Evolutionary conservation across 1,140 invertebrate genomes (phyloP).

Genomic region (Plutomurus gul): DNA sequence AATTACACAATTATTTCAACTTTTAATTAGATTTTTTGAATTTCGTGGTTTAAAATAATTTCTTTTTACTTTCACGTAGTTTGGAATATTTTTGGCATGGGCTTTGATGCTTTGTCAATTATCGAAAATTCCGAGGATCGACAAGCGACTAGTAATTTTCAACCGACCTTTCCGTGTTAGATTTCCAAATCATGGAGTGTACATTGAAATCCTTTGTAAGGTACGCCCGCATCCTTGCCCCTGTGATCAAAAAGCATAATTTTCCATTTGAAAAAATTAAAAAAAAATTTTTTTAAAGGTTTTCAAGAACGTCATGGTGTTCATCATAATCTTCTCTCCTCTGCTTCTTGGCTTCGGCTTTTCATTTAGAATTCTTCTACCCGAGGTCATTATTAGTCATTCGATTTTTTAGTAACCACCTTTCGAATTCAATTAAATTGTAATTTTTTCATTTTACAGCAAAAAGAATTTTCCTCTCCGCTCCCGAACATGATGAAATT

Average conservation of each 20-base stretch:
- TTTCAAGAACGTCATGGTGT: conserved; percentile 32
- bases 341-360: not conserved
- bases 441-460: not conserved
- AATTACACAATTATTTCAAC: not conserved
- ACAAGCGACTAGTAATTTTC: not conserved
- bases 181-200: conserved; percentile 34
- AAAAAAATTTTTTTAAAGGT: not conserved
- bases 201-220: conserved; percentile 28
- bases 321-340: not conserved
- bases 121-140: not conserved
- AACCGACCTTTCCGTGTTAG: not conserved
- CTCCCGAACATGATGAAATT: conserved; percentile 67
- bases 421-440: too few relatives aligned
- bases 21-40: not conserved
- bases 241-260: too few relatives aligned
- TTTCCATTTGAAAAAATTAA: too few relatives aligned
- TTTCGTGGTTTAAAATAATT: too few relatives aligned
- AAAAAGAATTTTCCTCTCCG: not conserved
- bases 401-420: not conserved
- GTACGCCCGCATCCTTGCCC: not conserved
- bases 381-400: not conserved
- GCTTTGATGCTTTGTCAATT: not conserved
- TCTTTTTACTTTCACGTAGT: not conserved
- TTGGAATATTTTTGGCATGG: conserved; percentile 36
- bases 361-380: not conserved